Base-by-base conservation (phyloP, 1,140 invertebrate species). In the Atta cephalotes region DNA sequence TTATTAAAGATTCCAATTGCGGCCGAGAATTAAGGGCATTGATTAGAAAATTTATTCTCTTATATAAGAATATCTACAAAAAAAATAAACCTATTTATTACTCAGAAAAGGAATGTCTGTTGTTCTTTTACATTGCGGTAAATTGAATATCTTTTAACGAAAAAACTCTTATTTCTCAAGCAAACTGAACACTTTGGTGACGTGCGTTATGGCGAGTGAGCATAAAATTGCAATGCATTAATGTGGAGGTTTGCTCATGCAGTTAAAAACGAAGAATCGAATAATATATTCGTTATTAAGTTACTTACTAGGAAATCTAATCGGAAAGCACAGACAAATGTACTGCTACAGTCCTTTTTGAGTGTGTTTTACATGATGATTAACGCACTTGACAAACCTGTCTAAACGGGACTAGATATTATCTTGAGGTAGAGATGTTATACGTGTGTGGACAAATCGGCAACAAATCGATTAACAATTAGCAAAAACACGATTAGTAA, bases 211-310 rank as follows among this genome's bases (percentile, higher is more conserved):
- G 79, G 79, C 68, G 80, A 84, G 18, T 21, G 56, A 45, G 39
- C 70, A 62, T 74, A 76, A 74, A 62, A 84, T 82, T 82, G 58
- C 56, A 35, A 74, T 62, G 25, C 35, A 76, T 84, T 82, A 82
- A 68, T 35, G 68, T 51, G 80, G 21, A 63, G 35, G 39, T 63
- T 76, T 62, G 35, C 18, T 76, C 25, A 16, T 51, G 70, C 25
- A 18, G n/a, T 28, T 51, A 72, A 74, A 70, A 74, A 84, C 56
- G 35, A 71, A 16, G 49, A 51, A 56, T 60, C 53, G 35, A 60
- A 25, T 62, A 35, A 51, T 56, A 21, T 68, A 45, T 68, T 56
- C 2, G 74, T 39, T 82, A 58, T 85, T 77, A 51, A 74, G 12
- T 76, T 10, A 7, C 21, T 31, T 45, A 66, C 7, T 63, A 31